Conservation (phyloP, 2,113 vertebrate species). For the Corvus hawaiiensis region DNA sequence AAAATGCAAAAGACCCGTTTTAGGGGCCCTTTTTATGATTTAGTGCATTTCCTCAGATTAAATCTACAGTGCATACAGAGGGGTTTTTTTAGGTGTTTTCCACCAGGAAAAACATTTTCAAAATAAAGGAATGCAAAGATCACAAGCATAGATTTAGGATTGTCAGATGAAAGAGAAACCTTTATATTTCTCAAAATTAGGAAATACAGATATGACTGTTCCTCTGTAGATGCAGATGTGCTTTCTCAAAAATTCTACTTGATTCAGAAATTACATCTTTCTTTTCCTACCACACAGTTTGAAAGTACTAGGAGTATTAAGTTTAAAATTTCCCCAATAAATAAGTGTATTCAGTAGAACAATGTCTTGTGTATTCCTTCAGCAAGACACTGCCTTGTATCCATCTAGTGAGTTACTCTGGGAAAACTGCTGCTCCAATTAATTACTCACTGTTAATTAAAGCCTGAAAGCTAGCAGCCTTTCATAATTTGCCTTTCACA, state of each 20-base stretch:
- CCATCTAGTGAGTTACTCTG: accelerated
- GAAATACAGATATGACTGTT: neutral
- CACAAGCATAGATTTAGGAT: neutral
- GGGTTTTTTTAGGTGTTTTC: neutral
- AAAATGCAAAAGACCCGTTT: neutral
- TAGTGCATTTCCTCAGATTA: neutral
- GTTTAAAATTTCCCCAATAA: neutral
- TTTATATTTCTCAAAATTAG: neutral
- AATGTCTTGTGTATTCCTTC: neutral
- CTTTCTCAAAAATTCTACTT: neutral
- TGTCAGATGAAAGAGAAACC: neutral
- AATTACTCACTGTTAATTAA: neutral
- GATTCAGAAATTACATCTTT: neutral
- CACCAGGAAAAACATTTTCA: neutral
- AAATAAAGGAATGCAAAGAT: neutral
- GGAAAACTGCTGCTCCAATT: neutral
- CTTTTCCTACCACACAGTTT: neutral
- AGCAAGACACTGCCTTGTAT: neutral
- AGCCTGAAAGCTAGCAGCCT: neutral
- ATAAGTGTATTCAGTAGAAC: neutral
- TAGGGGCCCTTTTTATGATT: neutral
- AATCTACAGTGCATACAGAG: neutral
- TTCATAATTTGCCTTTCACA: neutral
- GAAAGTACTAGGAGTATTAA: neutral
- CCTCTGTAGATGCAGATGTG: neutral